Evolutionary conservation across 2,888 invertebrate species (phyloP).

Genomic region (Cheilosia vernalis): DNA sequence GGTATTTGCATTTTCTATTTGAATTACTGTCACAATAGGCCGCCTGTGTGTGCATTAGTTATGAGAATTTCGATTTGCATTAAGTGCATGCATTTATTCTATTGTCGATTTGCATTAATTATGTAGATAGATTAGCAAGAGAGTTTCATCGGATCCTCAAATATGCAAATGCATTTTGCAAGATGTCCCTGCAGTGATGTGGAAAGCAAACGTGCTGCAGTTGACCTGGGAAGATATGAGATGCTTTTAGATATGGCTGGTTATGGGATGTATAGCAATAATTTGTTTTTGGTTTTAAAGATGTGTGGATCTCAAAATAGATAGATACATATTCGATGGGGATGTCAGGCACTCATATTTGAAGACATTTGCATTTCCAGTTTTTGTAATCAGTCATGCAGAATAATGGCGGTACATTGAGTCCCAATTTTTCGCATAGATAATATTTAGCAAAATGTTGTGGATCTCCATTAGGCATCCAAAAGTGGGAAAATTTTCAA

Average conservation of each 20-base stretch:
- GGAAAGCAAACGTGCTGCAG: background rate
- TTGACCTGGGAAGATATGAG: background rate
- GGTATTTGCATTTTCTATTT: constrained; percentile 63
- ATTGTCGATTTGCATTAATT: constrained; percentile 48
- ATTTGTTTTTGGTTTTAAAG: too few relatives aligned
- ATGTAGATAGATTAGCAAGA: constrained; percentile 15
- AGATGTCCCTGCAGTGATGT: constrained; percentile 20
- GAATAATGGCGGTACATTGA: too few relatives aligned
- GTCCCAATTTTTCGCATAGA: too few relatives aligned
- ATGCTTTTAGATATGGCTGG: background rate
- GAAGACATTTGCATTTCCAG: too few relatives aligned
- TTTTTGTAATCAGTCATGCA: too few relatives aligned
- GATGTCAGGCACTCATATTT: too few relatives aligned
- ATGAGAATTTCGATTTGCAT: constrained; percentile 43
- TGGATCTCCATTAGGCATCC: too few relatives aligned
- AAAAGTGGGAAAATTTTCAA: too few relatives aligned
- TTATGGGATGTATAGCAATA: too few relatives aligned
- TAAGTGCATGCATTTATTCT: constrained; percentile 41
- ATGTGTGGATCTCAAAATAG: too few relatives aligned
- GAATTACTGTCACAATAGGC: constrained; percentile 58
- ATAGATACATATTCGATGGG: too few relatives aligned
- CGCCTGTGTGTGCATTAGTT: constrained; percentile 47
- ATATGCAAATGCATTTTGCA: constrained; percentile 32
- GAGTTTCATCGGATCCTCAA: constrained; percentile 6
- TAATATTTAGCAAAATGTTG: too few relatives aligned